Conservation (phyloP, 2,888 invertebrate genomes). For the Stegophylla sp. region DNA sequence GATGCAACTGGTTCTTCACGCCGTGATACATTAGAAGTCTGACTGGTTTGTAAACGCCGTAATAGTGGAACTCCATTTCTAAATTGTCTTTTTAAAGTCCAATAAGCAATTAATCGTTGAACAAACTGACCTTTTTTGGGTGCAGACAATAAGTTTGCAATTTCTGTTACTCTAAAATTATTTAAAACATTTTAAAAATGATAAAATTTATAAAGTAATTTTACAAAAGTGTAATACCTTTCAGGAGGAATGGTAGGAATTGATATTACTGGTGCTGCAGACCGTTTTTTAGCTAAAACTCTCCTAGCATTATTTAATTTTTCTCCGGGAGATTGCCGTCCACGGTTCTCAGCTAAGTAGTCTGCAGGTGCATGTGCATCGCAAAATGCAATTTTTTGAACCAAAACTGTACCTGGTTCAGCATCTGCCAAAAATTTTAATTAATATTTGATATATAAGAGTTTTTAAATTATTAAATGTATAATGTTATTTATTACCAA, state of each 20-base stretch:
- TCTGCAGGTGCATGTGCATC: constrained; percentile 88
- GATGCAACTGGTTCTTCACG: constrained; percentile 64
- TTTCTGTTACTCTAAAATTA: constrained; percentile 76
- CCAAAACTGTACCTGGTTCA: constrained; percentile 73
- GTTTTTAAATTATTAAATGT: background rate
- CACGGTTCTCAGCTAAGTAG: constrained; percentile 65
- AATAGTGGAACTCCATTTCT: constrained; percentile 95
- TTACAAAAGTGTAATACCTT: constrained; percentile 60
- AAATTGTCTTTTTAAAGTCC: constrained; percentile 94
- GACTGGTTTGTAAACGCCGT: constrained; percentile 76
- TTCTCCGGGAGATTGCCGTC: constrained; percentile 60
- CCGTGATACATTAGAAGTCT: constrained; percentile 63
- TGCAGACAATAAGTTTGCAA: constrained; percentile 77
- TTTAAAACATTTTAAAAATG: background rate
- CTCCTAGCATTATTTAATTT: constrained; percentile 71
- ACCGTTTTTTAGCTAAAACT: constrained; percentile 85
- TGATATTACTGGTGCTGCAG: constrained; percentile 87
- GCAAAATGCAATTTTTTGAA: constrained; percentile 95
- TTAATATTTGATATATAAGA: background rate
- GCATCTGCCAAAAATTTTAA: constrained; percentile 34
- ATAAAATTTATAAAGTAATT: constrained; percentile 1
- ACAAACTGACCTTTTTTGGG: constrained; percentile 85
- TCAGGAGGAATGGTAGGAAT: constrained; percentile 92
- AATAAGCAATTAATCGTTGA: constrained; percentile 89
- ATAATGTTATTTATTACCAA: constrained; percentile 14